Evolutionary conservation across 2,797 vertebrate species (phyloP), one percentile per base, ranked within the genome.

Genomic region (Lutjanus campechanus): DNA sequence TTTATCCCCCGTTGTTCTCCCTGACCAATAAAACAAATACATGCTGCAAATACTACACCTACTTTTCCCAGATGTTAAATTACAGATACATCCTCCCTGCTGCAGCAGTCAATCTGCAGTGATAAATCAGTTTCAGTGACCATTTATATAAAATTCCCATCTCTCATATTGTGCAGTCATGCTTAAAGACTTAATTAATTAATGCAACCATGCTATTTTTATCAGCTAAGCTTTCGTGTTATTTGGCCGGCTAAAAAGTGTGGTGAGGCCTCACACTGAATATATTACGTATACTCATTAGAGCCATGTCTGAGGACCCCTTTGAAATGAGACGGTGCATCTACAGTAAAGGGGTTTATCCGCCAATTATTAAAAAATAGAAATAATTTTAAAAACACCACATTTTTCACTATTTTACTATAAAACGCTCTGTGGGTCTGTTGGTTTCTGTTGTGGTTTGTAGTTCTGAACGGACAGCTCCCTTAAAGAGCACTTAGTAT

Each of bases 381-480:
- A 20, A 51, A 22, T 10, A 36, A 56, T 29, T 53, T 56, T 51
- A 15, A 19, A 43, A 44, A 15, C 12, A 46, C 6, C 1, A 36
- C 0, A 50, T 46, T 10, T 44, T 36, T 22, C 19, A 40, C 11
- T 19, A 5, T 43, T 62, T 73, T 1, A 58, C 17, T 43, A 0
- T 29, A 4, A 47, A 36, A 29, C 29, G 29, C 41, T 8, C 1
- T 47, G 12, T 20, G 47, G 17, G 46, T 43, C 19, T 40, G 56
- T 19, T 43, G n/a, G 69, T 25, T 19, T 50, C 40, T 44, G 62
- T 13, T 67, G 69, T 9, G 20, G 61, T 54, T 44, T 67, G 60
- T 80, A 69, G 73, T 79, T 69, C 66, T 85, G 73, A 78, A 75
- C 1, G 49, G n/a, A 63, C 61, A 73, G 72, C 73, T 82, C 65